Base-by-base conservation (phyloP, 2,797 vertebrate genomes). In the Chelonia mydas region DNA sequence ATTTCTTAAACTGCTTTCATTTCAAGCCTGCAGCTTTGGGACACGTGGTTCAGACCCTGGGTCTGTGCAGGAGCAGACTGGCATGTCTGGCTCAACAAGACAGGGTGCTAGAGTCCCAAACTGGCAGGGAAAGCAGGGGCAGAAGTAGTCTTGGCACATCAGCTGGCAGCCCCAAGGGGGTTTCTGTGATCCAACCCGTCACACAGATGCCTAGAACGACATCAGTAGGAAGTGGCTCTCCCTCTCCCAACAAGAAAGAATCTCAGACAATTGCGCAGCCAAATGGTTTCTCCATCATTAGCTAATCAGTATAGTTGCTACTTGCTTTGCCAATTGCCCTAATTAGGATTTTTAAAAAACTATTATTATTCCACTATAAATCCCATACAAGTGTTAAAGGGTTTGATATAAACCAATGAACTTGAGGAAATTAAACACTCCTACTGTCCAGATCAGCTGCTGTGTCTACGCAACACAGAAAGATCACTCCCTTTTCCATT, bases 331-430 rank as follows among this genome's bases (percentile, higher is more conserved):
- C 68, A 54, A 31, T n/a, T 31, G 84, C 1, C 27, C 19, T n/a
- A 16, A 47, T 47, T 90, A 54, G 9, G 16, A 50, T 15, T 78
- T 59, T 37, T 54, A 2, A 27, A 84, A n/a, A 6, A 53, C 47
- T 41, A 87, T 90, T 61, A 91, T 57, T 31, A 93, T 92, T 86
- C 3, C 17, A 49, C 7, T 49, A 49, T 50, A 78, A 33, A 28
- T 51, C 5, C 88, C 33, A 54, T 65, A 81, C 74, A 3, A 83
- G 1, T 5, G 84, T 17, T 84, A 12, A 83, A 92, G 90, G 25
- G 45, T 17, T 7, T 0, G 5, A 74, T 33, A 59, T 51, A 49
- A 89, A 65, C 3, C 3, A 90, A 85, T 65, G 33, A 31, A 78
- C 47, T 45, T 4, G 74, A 83, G 85, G 76, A 87, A 90, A 47